Base-by-base conservation (phyloP, 2,113 vertebrate genomes). In the Reinhardtius hippoglossoides region DNA sequence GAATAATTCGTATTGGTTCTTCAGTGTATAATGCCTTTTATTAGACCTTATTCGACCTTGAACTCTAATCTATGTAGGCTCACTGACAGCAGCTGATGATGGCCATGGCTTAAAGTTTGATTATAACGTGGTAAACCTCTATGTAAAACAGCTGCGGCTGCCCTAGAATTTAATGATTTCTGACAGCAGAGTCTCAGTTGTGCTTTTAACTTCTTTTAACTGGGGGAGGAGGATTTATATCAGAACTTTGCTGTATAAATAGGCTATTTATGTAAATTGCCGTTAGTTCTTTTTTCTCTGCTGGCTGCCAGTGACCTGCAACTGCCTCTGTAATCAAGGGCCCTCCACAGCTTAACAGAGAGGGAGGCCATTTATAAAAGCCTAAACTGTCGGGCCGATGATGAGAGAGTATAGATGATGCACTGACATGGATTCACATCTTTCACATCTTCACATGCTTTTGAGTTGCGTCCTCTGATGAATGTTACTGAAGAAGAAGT, bases 221-320 rank as follows among this genome's bases (percentile, higher is more conserved):
- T 75, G 46, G 76, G 67, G 69, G 68, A 31, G 71, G 82, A 75
- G 84, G 72, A 74, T 84, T 81, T 74, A 56, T 87, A 81, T 83
- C 67, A 82, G 21, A 87, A 71, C 58, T 91, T 83, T 85, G 67
- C 58, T 74, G 59, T 84, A 87, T 87, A 87, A 91, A 90, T 82
- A 84, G 64, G 78, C 80, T 82, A 76, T 90, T 92, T 90, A 89
- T 88, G 88, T 83, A 91, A 92, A 93, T 88, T 76, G 61, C 75
- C 84, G 52, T 64, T 67, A 4, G 77, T 78, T 84, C 63, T 74
- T 86, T 24, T 70, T 27, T 40, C 73, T 27, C 66, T 75, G 65
- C 78, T 83, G 78, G 88, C 87, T 84, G 79, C 24, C 69, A 75
- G 79, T 87, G 89, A 91, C 88, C 87, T 90, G 57, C 62, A 48